Percentiles rank a stretch among this genome's conserved stretches.
These are phyloP conservation scores for Melopsittacus undulatus DNA, from an alignment of 2,797 vertebrate species.

Conservation along the genomic window DNA sequence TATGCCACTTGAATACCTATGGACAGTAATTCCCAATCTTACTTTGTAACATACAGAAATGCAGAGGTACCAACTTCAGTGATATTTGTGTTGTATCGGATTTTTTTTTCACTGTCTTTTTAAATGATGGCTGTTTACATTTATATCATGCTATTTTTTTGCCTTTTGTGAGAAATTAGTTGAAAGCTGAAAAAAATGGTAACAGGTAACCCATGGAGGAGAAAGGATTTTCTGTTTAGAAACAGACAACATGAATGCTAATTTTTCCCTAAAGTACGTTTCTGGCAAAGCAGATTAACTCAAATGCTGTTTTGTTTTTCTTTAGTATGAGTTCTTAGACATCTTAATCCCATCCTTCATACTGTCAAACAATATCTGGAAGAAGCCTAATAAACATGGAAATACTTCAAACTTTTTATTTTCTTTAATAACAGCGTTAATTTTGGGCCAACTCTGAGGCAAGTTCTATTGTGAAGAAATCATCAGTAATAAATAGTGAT, in stretches of 20 bases:
- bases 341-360: background rate
- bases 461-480: background rate
- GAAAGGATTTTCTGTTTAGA: background rate
- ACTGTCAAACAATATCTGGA: background rate
- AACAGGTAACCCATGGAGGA: background rate
- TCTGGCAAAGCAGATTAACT: background rate
- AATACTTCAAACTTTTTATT: background rate
- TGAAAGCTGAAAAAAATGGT: background rate
- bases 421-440: background rate
- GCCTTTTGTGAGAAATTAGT: background rate
- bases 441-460: background rate
- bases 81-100: background rate
- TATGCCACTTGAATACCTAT: accelerated
- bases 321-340: background rate
- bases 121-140: background rate
- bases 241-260: background rate
- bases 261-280: background rate
- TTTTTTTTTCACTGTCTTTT: background rate
- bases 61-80: background rate
- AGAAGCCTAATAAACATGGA: background rate
- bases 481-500: background rate
- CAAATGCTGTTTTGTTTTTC: background rate
- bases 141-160: background rate
- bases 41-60: background rate
- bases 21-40: background rate